These are phyloP conservation scores for Epinephelus malabaricus DNA, from an alignment of 2,797 vertebrate genomes.

Conservation along the genomic window DNA sequence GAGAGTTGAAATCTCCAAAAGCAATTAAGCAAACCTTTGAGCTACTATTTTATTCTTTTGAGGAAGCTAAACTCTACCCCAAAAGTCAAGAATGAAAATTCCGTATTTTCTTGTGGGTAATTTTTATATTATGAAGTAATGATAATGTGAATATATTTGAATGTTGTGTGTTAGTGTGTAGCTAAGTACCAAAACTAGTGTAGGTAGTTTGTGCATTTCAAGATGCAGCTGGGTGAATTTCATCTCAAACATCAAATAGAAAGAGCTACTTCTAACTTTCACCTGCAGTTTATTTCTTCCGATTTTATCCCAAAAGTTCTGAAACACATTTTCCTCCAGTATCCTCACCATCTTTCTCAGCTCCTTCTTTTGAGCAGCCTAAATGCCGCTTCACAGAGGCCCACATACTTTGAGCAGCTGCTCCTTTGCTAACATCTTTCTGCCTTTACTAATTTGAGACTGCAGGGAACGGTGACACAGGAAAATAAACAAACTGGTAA, in stretches of 20 bases:
- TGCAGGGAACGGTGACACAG: conserved; percentile 21
- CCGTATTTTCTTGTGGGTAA: background rate
- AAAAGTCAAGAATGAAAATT: background rate
- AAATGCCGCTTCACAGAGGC: conserved; percentile 3
- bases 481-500: conserved; percentile 16
- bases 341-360: background rate
- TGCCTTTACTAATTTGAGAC: conserved; percentile 37
- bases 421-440: conserved; percentile 11
- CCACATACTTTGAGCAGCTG: conserved; percentile 1
- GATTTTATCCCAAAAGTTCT: background rate
- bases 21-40: background rate
- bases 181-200: too few species aligned
- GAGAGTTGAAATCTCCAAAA: too few species aligned
- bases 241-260: background rate
- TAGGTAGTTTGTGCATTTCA: background rate
- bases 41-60: too few species aligned
- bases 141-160: too few species aligned
- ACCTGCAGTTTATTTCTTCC: too few species aligned
- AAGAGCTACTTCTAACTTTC: background rate
- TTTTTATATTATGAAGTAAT: too few species aligned
- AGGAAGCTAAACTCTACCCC: background rate
- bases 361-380: background rate
- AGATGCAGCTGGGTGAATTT: background rate
- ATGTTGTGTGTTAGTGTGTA: too few species aligned
- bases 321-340: background rate